These are phyloP conservation scores for Chauna torquata DNA, from an alignment of 2,113 vertebrate species.

Conservation along the genomic window DNA sequence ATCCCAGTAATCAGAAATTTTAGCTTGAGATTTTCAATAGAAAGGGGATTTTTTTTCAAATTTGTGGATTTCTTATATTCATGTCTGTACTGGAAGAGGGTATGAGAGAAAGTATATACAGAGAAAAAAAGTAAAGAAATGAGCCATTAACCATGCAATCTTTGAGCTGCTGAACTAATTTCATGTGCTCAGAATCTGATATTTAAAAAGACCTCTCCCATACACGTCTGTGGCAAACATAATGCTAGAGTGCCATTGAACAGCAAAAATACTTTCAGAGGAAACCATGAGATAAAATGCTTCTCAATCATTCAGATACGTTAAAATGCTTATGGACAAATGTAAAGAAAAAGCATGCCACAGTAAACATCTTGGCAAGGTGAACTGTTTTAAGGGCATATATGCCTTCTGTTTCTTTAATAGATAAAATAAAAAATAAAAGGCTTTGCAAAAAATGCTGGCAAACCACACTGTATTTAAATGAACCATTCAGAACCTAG, in stretches of 20 bases:
- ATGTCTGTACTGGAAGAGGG: neutral
- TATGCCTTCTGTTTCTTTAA: slow-evolving; percentile 17
- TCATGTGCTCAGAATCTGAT: neutral
- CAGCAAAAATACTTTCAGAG: neutral
- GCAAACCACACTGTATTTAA: slow-evolving; percentile 15
- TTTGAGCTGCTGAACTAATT: neutral
- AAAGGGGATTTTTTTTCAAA: neutral
- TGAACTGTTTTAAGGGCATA: neutral
- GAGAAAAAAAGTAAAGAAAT: neutral
- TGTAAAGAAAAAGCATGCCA: neutral
- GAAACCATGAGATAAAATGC: neutral
- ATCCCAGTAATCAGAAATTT: neutral
- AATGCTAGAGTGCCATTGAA: neutral
- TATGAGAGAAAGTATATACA: neutral
- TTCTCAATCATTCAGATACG: neutral
- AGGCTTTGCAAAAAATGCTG: slow-evolving; percentile 6
- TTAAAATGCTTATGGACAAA: neutral
- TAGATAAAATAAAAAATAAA: slow-evolving; percentile 42
- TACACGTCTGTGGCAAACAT: neutral
- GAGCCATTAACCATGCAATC: neutral
- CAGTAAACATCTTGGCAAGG: slow-evolving; percentile 2
- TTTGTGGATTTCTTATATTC: neutral
- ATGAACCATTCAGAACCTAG: slow-evolving; percentile 13
- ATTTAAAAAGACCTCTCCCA: neutral
- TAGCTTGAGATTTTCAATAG: neutral